A percentile compares a stretch with the other conserved stretches of the same genome.
Conservation (phyloP, 2,797 vertebrate genomes). For the Miichthys miiuy region DNA sequence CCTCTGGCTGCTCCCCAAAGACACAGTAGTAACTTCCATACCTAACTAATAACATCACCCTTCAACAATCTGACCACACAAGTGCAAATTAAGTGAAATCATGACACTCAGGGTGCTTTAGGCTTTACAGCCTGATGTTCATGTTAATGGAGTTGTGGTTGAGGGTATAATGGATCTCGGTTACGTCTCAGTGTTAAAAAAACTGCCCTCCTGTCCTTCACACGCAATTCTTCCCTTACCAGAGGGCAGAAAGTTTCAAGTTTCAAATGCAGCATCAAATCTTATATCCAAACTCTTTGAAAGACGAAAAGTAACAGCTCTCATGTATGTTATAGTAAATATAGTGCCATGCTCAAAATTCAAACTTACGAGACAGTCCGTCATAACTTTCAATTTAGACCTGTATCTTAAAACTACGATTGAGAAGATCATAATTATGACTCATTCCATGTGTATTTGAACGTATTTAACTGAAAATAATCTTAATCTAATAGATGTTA, state of each 20-base stretch:
- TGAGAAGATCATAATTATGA: neutral
- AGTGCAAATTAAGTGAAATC: slow-evolving; percentile 47
- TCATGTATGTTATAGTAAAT: neutral
- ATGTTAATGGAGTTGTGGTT: slow-evolving; percentile 53
- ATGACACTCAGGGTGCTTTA: slow-evolving; percentile 47
- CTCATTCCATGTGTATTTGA: neutral
- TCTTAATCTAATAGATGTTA: no score
- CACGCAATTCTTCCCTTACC: slow-evolving; percentile 60
- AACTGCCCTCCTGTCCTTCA: slow-evolving; percentile 62
- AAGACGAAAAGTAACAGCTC: neutral
- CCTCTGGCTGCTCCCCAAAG: slow-evolving; percentile 19
- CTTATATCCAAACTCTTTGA: neutral
- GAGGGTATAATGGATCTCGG: slow-evolving; percentile 49
- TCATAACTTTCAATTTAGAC: neutral
- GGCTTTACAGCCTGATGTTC: slow-evolving; percentile 37
- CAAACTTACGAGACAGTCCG: neutral
- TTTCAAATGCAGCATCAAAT: slow-evolving; percentile 12
- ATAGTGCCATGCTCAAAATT: neutral
- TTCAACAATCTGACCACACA: slow-evolving; percentile 49
- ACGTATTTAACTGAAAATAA: neutral
- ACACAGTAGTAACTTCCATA: slow-evolving; percentile 53
- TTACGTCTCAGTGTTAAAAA: slow-evolving; percentile 51
- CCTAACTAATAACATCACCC: slow-evolving; percentile 40
- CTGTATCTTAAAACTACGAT: neutral
- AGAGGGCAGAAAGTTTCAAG: slow-evolving; percentile 35